Evolutionary conservation across 2,888 invertebrate species (phyloP), one percentile per base, ranked within the genome.

Genomic region (Papilio protenor): DNA sequence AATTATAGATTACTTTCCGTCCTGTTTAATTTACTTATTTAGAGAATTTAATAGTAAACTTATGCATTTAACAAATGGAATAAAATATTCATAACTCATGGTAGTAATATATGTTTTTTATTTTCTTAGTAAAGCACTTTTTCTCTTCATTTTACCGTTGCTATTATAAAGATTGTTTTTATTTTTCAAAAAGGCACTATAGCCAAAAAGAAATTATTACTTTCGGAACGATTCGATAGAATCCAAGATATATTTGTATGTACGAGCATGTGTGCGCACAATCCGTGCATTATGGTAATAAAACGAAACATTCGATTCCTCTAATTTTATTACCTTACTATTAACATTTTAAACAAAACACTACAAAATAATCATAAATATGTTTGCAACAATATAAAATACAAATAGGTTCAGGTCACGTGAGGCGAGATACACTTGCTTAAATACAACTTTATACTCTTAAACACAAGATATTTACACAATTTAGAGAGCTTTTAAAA

Each of bases 281-380:
- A n/a, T 27, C 16, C 14, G 61, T 61, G 16, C 12, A 16, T 8
- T 21, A 18, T 14, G 1, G 59, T 74, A 87, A 85, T 84, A 47
- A 78, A 79, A 78, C 73, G 21, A 73, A 49, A 75, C 76, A 55
- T 74, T 83, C 61, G 90, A 92, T 93, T 92, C 93, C 94, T 91
- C 92, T 91, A 89, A 90, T 94, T n/a, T 93, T 93, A 94, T 93
- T 94, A 92, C 90, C 92, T 88, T 87, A 93, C 88, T 84, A 88
- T 89, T 92, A 93, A 93, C 91, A 91, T 80, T 83, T 86, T 73
- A 86, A 88, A 90, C 87, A 89, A 87, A 86, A 88, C 84, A 84
- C 77, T 85, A 87, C 81, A 83, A 83, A 84, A 82, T 83, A 85
- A 84, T 81, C 82, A 85, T 85, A 87, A 86, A 88, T 84, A 88